Conservation (phyloP, 2,888 invertebrate species). For the Incurvaria masculella region DNA sequence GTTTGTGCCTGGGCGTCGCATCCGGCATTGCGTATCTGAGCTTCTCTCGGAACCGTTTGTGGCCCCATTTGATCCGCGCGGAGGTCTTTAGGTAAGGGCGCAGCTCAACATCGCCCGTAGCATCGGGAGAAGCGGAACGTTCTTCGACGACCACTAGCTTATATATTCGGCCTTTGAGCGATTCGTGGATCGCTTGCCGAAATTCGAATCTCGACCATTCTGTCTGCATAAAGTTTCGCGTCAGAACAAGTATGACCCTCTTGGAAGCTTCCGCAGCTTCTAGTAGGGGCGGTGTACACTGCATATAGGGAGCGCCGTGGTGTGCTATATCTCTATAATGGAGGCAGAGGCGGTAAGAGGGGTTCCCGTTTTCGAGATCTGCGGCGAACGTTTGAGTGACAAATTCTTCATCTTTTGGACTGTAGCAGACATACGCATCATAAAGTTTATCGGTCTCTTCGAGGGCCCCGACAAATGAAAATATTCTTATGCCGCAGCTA, state of each 20-base stretch:
- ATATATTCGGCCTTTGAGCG: slow-evolving; percentile 80
- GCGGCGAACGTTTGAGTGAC: slow-evolving; percentile 81
- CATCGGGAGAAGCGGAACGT: slow-evolving; percentile 75
- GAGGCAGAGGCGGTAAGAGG: slow-evolving; percentile 79
- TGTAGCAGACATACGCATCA: slow-evolving; percentile 92
- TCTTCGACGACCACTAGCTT: slow-evolving; percentile 89
- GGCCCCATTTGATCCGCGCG: slow-evolving; percentile 81
- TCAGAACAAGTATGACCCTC: slow-evolving; percentile 82
- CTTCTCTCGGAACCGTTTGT: slow-evolving; percentile 93
- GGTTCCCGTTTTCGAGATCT: slow-evolving; percentile 78
- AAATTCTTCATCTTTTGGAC: slow-evolving; percentile 88
- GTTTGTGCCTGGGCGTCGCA: slow-evolving; percentile 56
- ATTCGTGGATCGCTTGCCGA: slow-evolving; percentile 86
- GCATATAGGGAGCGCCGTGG: slow-evolving; percentile 62
- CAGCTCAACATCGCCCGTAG: slow-evolving; percentile 83
- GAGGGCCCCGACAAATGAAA: slow-evolving; percentile 65
- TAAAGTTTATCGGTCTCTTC: slow-evolving; percentile 84
- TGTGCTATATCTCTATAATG: slow-evolving; percentile 85
- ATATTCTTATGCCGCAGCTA: slow-evolving; percentile 80
- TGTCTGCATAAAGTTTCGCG: slow-evolving; percentile 85
- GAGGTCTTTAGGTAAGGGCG: slow-evolving; percentile 86
- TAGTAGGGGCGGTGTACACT: slow-evolving; percentile 71
- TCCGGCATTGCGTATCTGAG: slow-evolving; percentile 87
- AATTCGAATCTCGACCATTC: slow-evolving; percentile 93
- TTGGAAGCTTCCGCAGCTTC: slow-evolving; percentile 87